Evolutionary conservation across 2,797 vertebrate genomes (phyloP).

Genomic region (Taeniopygia guttata): DNA sequence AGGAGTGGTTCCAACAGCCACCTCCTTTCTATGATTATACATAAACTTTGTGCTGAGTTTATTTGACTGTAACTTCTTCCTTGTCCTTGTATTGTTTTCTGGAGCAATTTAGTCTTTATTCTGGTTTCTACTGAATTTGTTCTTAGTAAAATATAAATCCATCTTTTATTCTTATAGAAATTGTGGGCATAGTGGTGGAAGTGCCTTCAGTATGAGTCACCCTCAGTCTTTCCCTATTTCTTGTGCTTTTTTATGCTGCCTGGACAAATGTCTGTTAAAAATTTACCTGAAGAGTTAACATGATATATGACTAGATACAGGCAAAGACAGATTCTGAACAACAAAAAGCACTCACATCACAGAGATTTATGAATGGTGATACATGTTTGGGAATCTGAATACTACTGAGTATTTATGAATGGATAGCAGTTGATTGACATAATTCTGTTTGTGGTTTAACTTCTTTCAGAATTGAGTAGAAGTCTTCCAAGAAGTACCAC

Average conservation of each 20-base stretch:
- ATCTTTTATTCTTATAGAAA: neutral
- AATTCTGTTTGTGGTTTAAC: neutral
- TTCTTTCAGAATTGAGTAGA: neutral
- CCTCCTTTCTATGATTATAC: neutral
- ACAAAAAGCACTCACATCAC: neutral
- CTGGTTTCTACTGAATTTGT: neutral
- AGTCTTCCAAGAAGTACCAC: neutral
- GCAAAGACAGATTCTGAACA: neutral
- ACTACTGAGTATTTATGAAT: neutral
- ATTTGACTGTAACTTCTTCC: neutral
- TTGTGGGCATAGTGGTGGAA: neutral
- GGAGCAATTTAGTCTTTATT: neutral
- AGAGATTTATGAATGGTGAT: neutral
- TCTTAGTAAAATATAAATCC: neutral
- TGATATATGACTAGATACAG: neutral
- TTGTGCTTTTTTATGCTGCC: neutral
- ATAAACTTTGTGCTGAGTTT: neutral
- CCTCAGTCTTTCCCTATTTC: neutral
- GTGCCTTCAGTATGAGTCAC: neutral
- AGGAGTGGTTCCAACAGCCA: neutral
- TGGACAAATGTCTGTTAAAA: neutral
- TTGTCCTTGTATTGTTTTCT: neutral
- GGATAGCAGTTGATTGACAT: neutral
- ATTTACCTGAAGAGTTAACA: neutral
- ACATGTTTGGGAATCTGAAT: neutral